A percentile compares a stretch with the other conserved stretches of the same genome.
Evolutionary conservation across 2,888 invertebrate species (phyloP).

Genomic region (Lomographa bimaculata): DNA sequence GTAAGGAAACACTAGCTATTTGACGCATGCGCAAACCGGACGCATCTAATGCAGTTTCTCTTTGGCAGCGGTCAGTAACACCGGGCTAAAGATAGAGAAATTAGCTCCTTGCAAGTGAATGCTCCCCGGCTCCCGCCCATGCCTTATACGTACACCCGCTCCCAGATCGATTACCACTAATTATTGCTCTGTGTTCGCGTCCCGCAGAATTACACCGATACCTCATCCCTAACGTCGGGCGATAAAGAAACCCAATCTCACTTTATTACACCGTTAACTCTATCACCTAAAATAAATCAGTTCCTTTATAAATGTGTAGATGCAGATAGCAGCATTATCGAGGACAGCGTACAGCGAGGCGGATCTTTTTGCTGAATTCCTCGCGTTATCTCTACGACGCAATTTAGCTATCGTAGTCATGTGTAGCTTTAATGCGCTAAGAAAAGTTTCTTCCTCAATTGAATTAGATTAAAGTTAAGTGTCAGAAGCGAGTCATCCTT

Average conservation of each 20-base stretch:
- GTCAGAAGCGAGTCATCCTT: no score
- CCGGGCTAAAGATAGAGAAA: slow-evolving; percentile 82
- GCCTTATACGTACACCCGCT: slow-evolving; percentile 70
- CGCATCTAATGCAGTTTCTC: slow-evolving; percentile 80
- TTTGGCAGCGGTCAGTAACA: slow-evolving; percentile 74
- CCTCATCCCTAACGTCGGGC: slow-evolving; percentile 41
- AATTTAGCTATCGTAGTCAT: slow-evolving; percentile 3
- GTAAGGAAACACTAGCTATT: slow-evolving; percentile 38
- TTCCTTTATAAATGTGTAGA: slow-evolving; percentile 12
- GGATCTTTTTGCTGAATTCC: slow-evolving; percentile 8
- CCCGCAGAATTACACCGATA: slow-evolving; percentile 35
- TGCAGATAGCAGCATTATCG: slow-evolving; percentile 12
- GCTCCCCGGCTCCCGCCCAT: slow-evolving; percentile 64
- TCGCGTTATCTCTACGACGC: slow-evolving; percentile 1
- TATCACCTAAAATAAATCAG: slow-evolving; percentile 16
- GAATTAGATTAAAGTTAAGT: slow-evolving; percentile 7
- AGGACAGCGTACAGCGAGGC: neutral
- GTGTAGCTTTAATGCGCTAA: slow-evolving; percentile 5
- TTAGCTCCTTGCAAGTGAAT: slow-evolving; percentile 74
- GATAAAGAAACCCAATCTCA: slow-evolving; percentile 36
- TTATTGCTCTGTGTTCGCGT: slow-evolving; percentile 64
- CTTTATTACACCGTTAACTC: slow-evolving; percentile 15
- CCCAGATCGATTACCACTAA: slow-evolving; percentile 80
- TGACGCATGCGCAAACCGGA: slow-evolving; percentile 72
- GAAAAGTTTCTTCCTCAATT: slow-evolving; percentile 15